Evolutionary conservation across 2,888 invertebrate genomes (phyloP), one percentile per base, ranked within the genome.

Genomic region (Pterostichus niger): DNA sequence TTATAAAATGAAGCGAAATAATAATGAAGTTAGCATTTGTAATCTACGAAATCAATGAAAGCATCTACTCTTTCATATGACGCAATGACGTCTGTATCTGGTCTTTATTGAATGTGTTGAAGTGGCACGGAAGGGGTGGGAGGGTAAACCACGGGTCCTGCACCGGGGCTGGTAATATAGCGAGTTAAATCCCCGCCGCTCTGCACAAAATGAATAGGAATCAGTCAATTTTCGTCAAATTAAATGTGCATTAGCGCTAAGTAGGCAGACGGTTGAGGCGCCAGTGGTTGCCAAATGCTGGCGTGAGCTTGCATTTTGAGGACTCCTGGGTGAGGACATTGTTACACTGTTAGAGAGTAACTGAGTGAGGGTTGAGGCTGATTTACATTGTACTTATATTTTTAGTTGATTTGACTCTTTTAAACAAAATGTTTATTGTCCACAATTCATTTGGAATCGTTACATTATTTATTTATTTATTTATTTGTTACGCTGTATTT

Each of bases 151-250:
- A 15, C 75, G 15, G 17, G 46, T 73, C 49, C 73, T 40, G n/a
- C 68, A n/a, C 61, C 17, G 61, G 33, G 17, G 9, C 44, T 10
- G 73, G 75, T 87, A 87, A 87, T 87, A 87, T 87, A 86, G 85
- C 86, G 85, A 86, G 86, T 87, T 86, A 87, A 87, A 86, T 87
- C 86, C 86, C 86, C 85, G 83, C 82, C 87, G 85, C 83, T 87
- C 87, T 85, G 86, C 86, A 86, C 87, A 86, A 88, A 89, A 88
- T 89, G 89, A 89, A 89, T 88, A 88, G 89, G 88, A 88, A 89
- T 89, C 89, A 89, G 88, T 87, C 88, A 89, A 89, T 89, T 89
- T 89, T 88, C 88, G 88, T 88, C 88, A 89, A 89, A 89, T 89
- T 88, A 88, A 89, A 88, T 88, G 88, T 88, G 88, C 88, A 89